Evolutionary conservation across 2,797 vertebrate species (phyloP).

Genomic region (Erethizon dorsatum): DNA sequence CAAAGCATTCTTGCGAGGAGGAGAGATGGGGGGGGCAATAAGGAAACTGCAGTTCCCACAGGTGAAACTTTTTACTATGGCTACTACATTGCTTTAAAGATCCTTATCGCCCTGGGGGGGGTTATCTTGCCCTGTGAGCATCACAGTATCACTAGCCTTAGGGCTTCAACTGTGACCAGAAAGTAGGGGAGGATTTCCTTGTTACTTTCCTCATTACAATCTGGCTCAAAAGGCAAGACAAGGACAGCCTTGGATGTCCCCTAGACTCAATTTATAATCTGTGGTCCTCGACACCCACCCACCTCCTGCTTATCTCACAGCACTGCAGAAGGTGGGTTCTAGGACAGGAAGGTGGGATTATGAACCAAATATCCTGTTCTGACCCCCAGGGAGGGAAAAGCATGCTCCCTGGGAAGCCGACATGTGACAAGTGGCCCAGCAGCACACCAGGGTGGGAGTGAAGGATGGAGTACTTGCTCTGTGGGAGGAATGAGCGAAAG

Average conservation of each 20-base stretch:
- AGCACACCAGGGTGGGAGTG: neutral
- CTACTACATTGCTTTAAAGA: neutral
- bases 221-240: no score
- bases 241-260: no score
- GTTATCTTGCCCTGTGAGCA: neutral
- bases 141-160: neutral
- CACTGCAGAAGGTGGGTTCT: neutral
- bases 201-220: no score
- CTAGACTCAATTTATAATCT: no score
- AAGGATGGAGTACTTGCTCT: neutral
- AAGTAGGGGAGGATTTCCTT: neutral
- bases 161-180: neutral
- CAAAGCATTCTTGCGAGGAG: neutral
- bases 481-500: neutral
- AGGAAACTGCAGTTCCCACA: neutral
- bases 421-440: neutral
- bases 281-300: no score
- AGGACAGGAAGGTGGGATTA: neutral
- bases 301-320: neutral
- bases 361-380: neutral
- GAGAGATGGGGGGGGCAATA: neutral
- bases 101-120: neutral
- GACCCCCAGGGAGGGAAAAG: neutral
- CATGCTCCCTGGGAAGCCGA: neutral
- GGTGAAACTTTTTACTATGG: neutral